Percentiles rank a stretch among this genome's conserved stretches.
phyloP scores from a whole-genome alignment of 2,797 vertebrate genomes.

The Lepilemur septentrionalis region DNA sequence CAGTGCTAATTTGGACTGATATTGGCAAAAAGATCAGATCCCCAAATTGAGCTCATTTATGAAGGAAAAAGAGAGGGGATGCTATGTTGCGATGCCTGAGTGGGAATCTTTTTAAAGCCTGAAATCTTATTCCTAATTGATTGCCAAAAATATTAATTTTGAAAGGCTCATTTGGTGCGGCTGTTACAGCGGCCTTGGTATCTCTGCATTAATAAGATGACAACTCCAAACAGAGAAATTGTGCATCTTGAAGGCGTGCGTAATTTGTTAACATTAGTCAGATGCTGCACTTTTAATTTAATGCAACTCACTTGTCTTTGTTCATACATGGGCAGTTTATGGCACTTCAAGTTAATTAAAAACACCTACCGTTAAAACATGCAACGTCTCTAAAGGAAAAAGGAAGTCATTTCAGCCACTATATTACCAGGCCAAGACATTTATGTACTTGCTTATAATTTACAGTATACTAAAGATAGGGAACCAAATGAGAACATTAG shows the following conservation, averaged over 20 bases:
- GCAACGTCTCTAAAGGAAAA: slow-evolving; percentile 68
- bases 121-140: slow-evolving; percentile 78
- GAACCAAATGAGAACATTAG: slow-evolving; percentile 66
- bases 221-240: slow-evolving; percentile 71
- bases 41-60: slow-evolving; percentile 79
- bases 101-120: slow-evolving; percentile 71
- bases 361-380: slow-evolving; percentile 77
- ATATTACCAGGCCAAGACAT: slow-evolving; percentile 61
- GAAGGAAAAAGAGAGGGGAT: slow-evolving; percentile 63
- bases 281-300: slow-evolving; percentile 83
- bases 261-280: slow-evolving; percentile 87
- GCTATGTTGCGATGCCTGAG: slow-evolving; percentile 43
- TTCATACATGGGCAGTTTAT: slow-evolving; percentile 82
- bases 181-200: slow-evolving; percentile 59
- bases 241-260: slow-evolving; percentile 74
- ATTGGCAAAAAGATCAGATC: slow-evolving; percentile 85
- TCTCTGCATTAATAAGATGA: slow-evolving; percentile 77
- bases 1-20: slow-evolving; percentile 83
- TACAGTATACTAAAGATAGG: slow-evolving; percentile 71
- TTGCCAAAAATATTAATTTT: slow-evolving; percentile 80
- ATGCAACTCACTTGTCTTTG: slow-evolving; percentile 79
- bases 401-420: slow-evolving; percentile 72
- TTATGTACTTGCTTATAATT: slow-evolving; percentile 70
- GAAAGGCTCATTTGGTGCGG: slow-evolving; percentile 81
- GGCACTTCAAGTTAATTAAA: slow-evolving; percentile 83